Evolutionary conservation across 1,140 invertebrate species (phyloP).

Genomic region (Hydropsyche tenuis): DNA sequence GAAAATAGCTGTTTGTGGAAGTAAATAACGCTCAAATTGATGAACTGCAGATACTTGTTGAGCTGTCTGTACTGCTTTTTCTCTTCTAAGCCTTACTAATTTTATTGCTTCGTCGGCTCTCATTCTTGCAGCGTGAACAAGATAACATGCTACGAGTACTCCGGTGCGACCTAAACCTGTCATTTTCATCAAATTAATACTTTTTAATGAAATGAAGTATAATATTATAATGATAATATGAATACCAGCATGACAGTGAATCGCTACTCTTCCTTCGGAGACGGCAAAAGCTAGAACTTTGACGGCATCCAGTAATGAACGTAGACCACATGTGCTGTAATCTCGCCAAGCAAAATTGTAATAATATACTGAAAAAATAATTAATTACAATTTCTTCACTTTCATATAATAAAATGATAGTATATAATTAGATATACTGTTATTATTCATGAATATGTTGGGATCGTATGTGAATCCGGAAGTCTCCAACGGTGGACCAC

Average conservation of each 20-base stretch:
- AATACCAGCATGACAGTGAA: constrained; percentile 90
- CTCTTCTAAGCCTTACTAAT: constrained; percentile 79
- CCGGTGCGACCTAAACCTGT: constrained; percentile 83
- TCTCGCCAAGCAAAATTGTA: constrained; percentile 89
- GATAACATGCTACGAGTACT: constrained; percentile 85
- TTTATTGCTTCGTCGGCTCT: constrained; percentile 81
- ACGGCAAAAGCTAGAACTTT: constrained; percentile 87
- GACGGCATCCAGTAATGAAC: constrained; percentile 82
- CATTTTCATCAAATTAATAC: constrained; percentile 47
- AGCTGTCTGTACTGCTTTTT: constrained; percentile 81
- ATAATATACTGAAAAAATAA: constrained; percentile 72
- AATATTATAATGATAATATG: neutral
- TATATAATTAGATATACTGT: constrained; percentile 68
- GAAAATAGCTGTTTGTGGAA: constrained; percentile 81
- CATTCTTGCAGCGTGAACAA: constrained; percentile 80
- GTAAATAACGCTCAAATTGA: constrained; percentile 82
- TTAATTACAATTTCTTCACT: neutral
- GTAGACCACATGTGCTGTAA: constrained; percentile 79
- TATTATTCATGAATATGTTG: constrained; percentile 81
- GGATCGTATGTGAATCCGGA: constrained; percentile 82
- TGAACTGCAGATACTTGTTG: constrained; percentile 82
- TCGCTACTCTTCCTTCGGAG: constrained; percentile 82
- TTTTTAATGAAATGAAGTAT: constrained; percentile 18
- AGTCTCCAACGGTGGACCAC: constrained; percentile 74
- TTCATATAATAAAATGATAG: neutral